A percentile compares a stretch with the other conserved stretches of the same genome.
These are phyloP conservation scores for Plebejus anna DNA, from an alignment of 2,888 invertebrate genomes.

Conservation along the genomic window DNA sequence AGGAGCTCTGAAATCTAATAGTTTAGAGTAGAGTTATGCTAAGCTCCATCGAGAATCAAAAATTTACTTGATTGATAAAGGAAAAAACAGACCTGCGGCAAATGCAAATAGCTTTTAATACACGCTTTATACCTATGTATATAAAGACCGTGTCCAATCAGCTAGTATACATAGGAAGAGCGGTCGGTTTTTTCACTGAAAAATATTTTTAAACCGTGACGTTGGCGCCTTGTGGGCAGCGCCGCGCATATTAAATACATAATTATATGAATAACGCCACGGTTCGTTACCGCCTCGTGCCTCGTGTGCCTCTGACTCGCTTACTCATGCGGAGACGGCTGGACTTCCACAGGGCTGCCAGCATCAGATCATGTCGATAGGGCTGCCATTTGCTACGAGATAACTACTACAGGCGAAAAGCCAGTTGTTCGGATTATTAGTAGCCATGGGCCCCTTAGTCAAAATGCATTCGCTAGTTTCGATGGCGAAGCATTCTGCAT, in stretches of 20 bases:
- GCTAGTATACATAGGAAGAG: slow-evolving; percentile 31
- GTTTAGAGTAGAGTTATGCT: background rate
- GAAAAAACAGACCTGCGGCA: background rate
- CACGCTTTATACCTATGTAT: background rate
- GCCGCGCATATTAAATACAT: slow-evolving; percentile 41
- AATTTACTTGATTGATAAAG: background rate
- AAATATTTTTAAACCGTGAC: slow-evolving; percentile 33
- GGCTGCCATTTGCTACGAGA: background rate
- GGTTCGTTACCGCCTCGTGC: slow-evolving; percentile 38
- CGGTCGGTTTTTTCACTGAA: slow-evolving; percentile 26
- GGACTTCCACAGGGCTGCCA: slow-evolving; percentile 32
- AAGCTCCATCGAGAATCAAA: background rate
- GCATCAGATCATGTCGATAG: background rate
- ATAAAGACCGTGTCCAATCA: slow-evolving; percentile 30
- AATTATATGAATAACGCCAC: slow-evolving; percentile 41
- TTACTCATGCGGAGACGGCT: slow-evolving; percentile 28
- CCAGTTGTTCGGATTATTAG: too few relatives aligned
- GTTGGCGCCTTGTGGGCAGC: slow-evolving; percentile 35
- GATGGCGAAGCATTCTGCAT: too few relatives aligned
- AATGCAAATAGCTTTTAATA: background rate
- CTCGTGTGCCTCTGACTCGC: slow-evolving; percentile 35
- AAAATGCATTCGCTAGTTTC: too few relatives aligned
- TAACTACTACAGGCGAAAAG: too few relatives aligned
- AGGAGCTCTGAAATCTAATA: too few relatives aligned
- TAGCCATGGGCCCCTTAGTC: too few relatives aligned